These are phyloP conservation scores for Desmophyllum pertusum DNA, from an alignment of 92 coral and sea anemone species.

Conservation along the genomic window DNA sequence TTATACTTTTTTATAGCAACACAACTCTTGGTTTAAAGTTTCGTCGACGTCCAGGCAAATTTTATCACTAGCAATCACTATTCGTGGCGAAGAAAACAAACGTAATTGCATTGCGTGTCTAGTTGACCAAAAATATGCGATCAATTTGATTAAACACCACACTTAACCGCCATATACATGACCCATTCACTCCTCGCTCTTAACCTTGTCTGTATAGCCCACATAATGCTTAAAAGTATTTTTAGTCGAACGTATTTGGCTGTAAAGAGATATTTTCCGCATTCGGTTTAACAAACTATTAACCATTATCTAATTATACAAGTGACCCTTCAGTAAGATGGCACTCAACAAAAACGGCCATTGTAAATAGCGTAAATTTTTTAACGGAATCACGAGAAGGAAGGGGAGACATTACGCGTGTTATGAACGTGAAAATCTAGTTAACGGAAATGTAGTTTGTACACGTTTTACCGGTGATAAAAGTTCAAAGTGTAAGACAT, in stretches of 20 bases:
- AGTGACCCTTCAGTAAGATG: neutral
- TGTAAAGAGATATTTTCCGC: conserved; percentile 40
- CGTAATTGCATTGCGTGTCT: conserved; percentile 29
- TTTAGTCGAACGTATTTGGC: conserved; percentile 1
- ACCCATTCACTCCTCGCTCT: neutral
- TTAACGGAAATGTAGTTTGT: neutral
- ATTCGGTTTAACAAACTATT: neutral
- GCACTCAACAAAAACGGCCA: neutral
- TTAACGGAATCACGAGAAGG: neutral
- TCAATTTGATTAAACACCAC: conserved; percentile 15
- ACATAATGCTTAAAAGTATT: conserved; percentile 7
- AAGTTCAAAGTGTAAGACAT: neutral
- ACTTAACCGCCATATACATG: conserved; percentile 8
- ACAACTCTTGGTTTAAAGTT: neutral
- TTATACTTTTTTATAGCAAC: neutral
- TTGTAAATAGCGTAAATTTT: neutral
- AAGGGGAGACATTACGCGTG: neutral
- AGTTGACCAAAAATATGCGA: conserved; percentile 5
- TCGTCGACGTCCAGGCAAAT: neutral
- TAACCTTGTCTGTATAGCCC: neutral
- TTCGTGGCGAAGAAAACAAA: neutral
- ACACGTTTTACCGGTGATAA: neutral
- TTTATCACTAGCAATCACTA: neutral
- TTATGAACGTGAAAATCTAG: neutral
- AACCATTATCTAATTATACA: conserved; percentile 17